Evolutionary conservation across 2,113 vertebrate species (phyloP).

Genomic region (Heptranchias perlo): DNA sequence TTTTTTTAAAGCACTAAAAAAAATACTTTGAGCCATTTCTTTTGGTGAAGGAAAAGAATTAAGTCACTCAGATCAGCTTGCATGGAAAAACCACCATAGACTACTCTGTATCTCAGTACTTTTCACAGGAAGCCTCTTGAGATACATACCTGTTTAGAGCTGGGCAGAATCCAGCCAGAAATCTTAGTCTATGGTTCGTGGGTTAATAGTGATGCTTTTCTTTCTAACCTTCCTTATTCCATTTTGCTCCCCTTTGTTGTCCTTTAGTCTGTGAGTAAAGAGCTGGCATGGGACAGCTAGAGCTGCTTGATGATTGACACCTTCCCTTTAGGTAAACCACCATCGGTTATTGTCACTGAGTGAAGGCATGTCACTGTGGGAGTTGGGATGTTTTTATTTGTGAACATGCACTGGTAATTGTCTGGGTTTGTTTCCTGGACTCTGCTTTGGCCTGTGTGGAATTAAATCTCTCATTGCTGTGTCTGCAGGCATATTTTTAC

Average conservation of each 20-base stretch:
- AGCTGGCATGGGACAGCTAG: slow-evolving; percentile 68
- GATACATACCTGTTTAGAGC: neutral
- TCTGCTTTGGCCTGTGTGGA: slow-evolving; percentile 12
- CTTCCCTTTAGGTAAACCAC: slow-evolving; percentile 57
- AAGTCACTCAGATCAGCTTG: slow-evolving; percentile 14
- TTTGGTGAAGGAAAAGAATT: neutral
- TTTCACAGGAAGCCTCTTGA: neutral
- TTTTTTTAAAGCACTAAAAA: neutral
- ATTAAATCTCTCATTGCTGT: slow-evolving; percentile 26
- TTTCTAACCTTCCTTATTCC: slow-evolving; percentile 52
- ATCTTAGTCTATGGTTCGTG: neutral
- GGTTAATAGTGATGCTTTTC: slow-evolving; percentile 24
- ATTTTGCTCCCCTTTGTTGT: slow-evolving; percentile 54
- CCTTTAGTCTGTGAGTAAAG: slow-evolving; percentile 63
- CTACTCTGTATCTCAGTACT: neutral
- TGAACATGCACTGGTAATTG: slow-evolving; percentile 28
- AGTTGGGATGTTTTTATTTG: slow-evolving; percentile 17
- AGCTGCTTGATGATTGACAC: slow-evolving; percentile 50
- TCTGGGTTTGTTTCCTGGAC: slow-evolving; percentile 29
- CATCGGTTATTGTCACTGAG: slow-evolving; percentile 37
- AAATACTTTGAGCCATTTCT: neutral
- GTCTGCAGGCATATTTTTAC: neutral
- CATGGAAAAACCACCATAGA: neutral
- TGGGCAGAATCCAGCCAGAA: neutral
- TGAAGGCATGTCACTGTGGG: slow-evolving; percentile 33